Base-by-base conservation (phyloP, 2,888 invertebrate genomes). In the Machimus rusticus region DNA sequence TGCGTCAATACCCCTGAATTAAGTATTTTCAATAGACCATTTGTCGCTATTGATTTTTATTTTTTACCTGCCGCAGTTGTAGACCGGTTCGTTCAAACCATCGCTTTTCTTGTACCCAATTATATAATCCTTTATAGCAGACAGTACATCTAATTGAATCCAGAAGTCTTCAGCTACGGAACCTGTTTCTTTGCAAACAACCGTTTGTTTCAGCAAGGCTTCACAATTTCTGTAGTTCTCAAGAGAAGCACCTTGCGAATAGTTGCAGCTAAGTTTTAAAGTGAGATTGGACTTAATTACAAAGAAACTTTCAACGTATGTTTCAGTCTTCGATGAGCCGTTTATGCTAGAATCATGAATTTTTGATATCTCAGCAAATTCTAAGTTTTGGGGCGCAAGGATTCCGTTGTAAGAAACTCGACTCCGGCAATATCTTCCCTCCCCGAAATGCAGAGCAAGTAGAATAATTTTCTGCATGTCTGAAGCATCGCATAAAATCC, bases 401-500 rank as follows among this genome's bases (percentile, higher is more conserved):
- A 14, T 34, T 14, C 92, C 92, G 4, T 89, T 89, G 86, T 90
- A 92, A 1, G 85, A 90, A 5, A 92, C 88, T 12, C 91, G 89
- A 16, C 93, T 92, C 5, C 92, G 91, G n/a, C 89, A 89, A 79
- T 91, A 90, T 19, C 89, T 89, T 1, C 87, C 88, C 0, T 87
- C 77, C n/a, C 89, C 88, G 39, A 91, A 92, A 66, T 92, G 91
- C 74, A 90, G 90, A 81, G 91, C 90, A 9, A 92, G 86, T 0
- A 92, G 76, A 23, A 91, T 88, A 0, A 91, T 91, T 19, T 94
- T 93, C 66, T 94, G 93, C 4, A 87, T 84, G 90, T 95, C 94
- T 0, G 94, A 31, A 95, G 93, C 87, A 93, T 94, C 88, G 95
- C 95, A 93, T 94, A 95, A 89, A 95, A 94, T 85, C 96, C 95